Evolutionary conservation across 2,888 invertebrate genomes (phyloP).

Genomic region (Heliconius sara): DNA sequence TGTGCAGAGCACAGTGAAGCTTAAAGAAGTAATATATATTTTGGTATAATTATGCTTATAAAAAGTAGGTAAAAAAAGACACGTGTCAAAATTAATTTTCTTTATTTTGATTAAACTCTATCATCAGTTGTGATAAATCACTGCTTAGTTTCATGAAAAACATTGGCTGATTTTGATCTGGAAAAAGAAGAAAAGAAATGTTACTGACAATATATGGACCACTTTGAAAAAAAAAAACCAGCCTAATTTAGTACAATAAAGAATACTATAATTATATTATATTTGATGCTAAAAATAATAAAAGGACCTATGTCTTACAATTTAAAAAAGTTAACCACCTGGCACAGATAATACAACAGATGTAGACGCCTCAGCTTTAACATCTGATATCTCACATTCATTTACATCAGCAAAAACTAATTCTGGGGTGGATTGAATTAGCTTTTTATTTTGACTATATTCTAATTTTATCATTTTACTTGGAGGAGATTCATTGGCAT

Average conservation of each 20-base stretch:
- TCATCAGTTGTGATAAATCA: constrained; percentile 64
- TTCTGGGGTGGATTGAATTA: constrained; percentile 52
- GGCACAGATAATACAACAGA: neutral
- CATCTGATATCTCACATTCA: constrained; percentile 55
- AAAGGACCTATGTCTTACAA: no score
- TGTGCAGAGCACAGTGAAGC: neutral
- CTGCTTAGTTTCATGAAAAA: constrained; percentile 59
- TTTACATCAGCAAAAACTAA: constrained; percentile 72
- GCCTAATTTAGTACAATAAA: no score
- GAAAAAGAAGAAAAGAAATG: constrained; percentile 39
- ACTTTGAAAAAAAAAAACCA: no score
- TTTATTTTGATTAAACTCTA: constrained; percentile 50
- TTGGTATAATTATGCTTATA: neutral
- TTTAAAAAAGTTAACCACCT: constrained; percentile 3
- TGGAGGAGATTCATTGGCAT: constrained; percentile 14
- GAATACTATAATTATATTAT: no score
- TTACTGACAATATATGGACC: no score
- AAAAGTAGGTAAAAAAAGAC: neutral
- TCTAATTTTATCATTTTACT: constrained; percentile 45
- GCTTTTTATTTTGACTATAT: constrained; percentile 27
- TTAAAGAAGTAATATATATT: no score
- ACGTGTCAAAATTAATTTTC: neutral
- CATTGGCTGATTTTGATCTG: constrained; percentile 57
- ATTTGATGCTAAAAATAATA: no score
- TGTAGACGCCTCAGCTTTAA: constrained; percentile 56